Base-by-base conservation (phyloP, 2,113 vertebrate species). In the Epinephelus fuscoguttatus region DNA sequence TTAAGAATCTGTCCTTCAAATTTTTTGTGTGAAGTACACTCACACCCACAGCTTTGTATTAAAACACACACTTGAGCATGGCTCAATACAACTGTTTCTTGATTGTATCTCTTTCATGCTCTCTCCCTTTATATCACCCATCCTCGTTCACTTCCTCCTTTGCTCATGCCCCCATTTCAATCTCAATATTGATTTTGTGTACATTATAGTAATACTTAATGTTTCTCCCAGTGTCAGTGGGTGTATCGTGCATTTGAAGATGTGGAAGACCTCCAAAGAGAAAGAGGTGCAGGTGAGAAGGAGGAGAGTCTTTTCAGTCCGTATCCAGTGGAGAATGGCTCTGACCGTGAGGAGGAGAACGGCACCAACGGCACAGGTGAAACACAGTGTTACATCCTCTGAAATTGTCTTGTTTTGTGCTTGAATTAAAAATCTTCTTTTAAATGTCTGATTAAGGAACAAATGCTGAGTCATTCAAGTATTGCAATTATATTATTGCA, bases 171-270 rank as follows among this genome's bases (percentile, higher is more conserved):
- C 13, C 57, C 57, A 56, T 49, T 61, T 61, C 21, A 4, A 13
- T 12, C 62, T 4, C 6, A 14, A 12, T 45, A 10, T 33, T 30
- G 4, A 25, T 62, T 52, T 64, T 30, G 53, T 37, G 15, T 15
- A 40, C 30, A 19, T 63, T n/a, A 9, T 21, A 30, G 3, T 23
- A 10, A 45, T 13, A 25, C 19, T 60, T 19, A 6, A 37, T 42
- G 6, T 81, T 27, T 30, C 37, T 59, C 12, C 10, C 79, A 92
- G 89, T 97, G 95, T 88, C 97, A 97, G 89, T 99, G 98, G 98
- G 95, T 97, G 70, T 99, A 98, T 90, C 95, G 97, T 40, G 97
- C 96, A 3, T 96, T 97, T 17, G 98, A 99, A 88, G 97, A 98
- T 68, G 96, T 97, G 30, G 97, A 98, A 57, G 96, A 96, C 72